Conservation (phyloP, 2,888 invertebrate genomes). For the Stenodema calcarata region DNA sequence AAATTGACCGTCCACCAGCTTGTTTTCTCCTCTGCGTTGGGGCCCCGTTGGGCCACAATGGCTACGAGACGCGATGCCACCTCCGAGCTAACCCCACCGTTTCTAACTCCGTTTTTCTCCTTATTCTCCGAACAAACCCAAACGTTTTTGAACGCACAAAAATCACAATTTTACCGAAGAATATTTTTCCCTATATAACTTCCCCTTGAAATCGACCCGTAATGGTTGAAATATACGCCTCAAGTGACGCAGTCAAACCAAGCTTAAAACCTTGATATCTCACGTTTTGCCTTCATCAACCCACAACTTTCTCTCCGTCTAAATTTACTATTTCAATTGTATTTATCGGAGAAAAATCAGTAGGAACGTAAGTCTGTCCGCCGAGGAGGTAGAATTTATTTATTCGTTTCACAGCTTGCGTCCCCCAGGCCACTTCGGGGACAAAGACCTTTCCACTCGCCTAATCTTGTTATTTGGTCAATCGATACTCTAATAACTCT, state of each 20-base stretch:
- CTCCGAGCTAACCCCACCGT: background rate
- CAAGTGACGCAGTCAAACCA: conserved; percentile 28
- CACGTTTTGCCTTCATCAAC: conserved; percentile 20
- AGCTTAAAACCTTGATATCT: conserved; percentile 24
- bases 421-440: background rate
- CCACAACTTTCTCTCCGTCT: background rate
- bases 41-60: conserved; percentile 50
- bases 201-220: background rate
- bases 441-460: conserved; percentile 16
- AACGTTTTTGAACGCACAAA: background rate
- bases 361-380: background rate
- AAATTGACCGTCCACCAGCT: conserved; percentile 45
- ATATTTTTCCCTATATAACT: background rate
- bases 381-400: background rate
- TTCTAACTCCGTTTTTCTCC: conserved; percentile 38
- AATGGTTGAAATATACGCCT: background rate
- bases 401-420: background rate
- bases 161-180: background rate
- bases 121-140: background rate
- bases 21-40: conserved; percentile 48
- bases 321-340: conserved; percentile 16
- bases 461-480: conserved; percentile 28
- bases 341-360: background rate
- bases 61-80: conserved; percentile 53
- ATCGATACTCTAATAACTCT: conserved; percentile 15